phyloP scores from a whole-genome alignment of 2,888 invertebrate species.

The Micoletzkya japonica region DNA sequence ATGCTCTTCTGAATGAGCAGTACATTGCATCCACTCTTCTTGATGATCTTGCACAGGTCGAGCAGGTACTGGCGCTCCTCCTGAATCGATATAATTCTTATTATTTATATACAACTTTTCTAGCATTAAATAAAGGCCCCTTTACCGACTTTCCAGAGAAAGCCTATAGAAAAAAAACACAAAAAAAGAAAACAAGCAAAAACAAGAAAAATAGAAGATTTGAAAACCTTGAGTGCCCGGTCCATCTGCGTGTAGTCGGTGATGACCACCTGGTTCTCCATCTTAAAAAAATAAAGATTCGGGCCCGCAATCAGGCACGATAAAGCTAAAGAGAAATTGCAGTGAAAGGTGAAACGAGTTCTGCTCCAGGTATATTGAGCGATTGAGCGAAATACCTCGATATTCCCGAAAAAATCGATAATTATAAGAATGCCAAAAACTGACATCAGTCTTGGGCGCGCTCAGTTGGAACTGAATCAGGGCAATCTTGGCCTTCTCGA shows the following conservation, averaged over 20 bases:
- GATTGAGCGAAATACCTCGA: not conserved
- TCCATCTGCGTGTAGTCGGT: slow-evolving; percentile 99
- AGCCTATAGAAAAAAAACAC: not conserved
- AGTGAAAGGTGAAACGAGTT: no score
- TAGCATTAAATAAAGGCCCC: not conserved
- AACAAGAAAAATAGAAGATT: no score
- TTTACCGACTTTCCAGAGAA: not conserved
- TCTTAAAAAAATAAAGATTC: slow-evolving; percentile 69
- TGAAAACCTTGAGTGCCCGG: slow-evolving; percentile 77
- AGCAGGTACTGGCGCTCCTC: slow-evolving; percentile 96
- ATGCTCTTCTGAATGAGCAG: slow-evolving; percentile 85
- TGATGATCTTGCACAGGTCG: slow-evolving; percentile 97
- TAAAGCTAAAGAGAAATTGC: not conserved
- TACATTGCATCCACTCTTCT: slow-evolving; percentile 96
- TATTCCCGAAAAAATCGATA: not conserved
- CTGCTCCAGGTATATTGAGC: no score
- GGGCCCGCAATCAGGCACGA: not conserved
- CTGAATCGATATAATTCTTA: not conserved
- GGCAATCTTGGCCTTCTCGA: slow-evolving; percentile 97
- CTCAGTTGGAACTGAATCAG: slow-evolving; percentile 99
- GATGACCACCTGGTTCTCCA: slow-evolving; percentile 89
- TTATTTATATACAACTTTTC: not conserved
- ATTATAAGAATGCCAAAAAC: slow-evolving; percentile 54
- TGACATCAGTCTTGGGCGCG: slow-evolving; percentile 95
- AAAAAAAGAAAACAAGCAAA: no score